Conservation (phyloP, 2,113 vertebrate species). For the Thamnophis sirtalis region DNA sequence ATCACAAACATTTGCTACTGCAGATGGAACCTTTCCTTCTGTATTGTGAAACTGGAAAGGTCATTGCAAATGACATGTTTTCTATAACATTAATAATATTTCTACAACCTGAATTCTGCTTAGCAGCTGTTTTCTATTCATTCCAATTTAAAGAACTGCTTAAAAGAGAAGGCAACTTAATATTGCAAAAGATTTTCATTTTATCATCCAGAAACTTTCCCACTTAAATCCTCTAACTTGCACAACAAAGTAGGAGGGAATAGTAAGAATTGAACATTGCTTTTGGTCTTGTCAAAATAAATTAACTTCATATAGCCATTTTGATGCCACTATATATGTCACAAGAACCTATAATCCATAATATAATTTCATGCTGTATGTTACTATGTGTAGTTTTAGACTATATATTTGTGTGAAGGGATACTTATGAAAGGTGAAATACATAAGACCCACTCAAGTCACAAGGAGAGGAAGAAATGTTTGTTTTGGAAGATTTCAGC, state of each 20-base stretch:
- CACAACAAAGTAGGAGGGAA: background rate
- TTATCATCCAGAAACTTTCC: background rate
- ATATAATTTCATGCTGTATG: background rate
- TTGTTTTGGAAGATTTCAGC: background rate
- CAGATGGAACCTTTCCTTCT: constrained; percentile 37
- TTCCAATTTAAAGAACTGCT: background rate
- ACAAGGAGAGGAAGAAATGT: background rate
- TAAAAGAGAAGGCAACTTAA: background rate
- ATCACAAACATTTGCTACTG: constrained; percentile 57
- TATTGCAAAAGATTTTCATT: background rate
- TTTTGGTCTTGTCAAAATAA: background rate
- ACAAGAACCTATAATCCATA: background rate
- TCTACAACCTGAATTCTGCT: background rate
- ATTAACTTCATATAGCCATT: background rate
- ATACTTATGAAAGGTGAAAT: background rate
- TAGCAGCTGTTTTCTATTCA: background rate
- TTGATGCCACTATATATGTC: background rate
- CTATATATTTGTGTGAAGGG: background rate
- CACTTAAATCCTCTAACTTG: background rate
- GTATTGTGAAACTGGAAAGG: background rate
- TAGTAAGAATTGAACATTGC: background rate
- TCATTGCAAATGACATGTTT: constrained; percentile 16
- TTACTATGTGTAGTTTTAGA: background rate
- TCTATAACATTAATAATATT: background rate
- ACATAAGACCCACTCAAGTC: background rate